phyloP scores from a whole-genome alignment of 2,888 invertebrate species.

The Euclidia mi region DNA sequence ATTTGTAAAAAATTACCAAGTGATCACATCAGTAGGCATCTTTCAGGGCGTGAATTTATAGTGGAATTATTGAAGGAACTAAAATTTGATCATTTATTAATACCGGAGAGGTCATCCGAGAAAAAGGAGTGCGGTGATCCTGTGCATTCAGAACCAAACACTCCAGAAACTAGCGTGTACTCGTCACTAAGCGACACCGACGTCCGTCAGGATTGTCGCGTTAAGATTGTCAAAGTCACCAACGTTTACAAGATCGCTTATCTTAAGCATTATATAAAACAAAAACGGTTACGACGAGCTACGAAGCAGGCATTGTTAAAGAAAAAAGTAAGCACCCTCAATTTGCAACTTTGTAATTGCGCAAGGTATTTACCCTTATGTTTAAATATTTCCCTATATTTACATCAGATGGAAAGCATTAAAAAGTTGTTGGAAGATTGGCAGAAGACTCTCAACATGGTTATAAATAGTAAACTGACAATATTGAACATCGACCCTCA shows the following conservation, averaged over 20 bases:
- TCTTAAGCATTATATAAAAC: slow-evolving; percentile 82
- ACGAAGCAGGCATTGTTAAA: slow-evolving; percentile 75
- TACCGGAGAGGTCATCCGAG: slow-evolving; percentile 57
- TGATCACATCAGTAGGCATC: slow-evolving; percentile 1
- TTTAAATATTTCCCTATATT: slow-evolving; percentile 4
- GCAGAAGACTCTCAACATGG: slow-evolving; percentile 80
- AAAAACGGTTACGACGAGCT: slow-evolving; percentile 76
- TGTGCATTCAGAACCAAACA: slow-evolving; percentile 51
- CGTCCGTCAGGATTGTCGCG: slow-evolving; percentile 71
- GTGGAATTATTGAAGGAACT: slow-evolving; percentile 74
- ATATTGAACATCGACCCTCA: slow-evolving; percentile 68
- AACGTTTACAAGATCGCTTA: slow-evolving; percentile 84
- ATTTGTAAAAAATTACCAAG: no score
- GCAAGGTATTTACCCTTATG: no score
- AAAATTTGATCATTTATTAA: slow-evolving; percentile 63
- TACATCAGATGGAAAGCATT: slow-evolving; percentile 77
- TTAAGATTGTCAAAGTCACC: slow-evolving; percentile 83
- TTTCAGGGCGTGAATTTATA: slow-evolving; percentile 74
- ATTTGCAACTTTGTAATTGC: no score
- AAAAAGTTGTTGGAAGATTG: slow-evolving; percentile 80
- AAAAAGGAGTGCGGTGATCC: slow-evolving; percentile 65
- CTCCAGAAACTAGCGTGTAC: slow-evolving; percentile 69
- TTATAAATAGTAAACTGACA: slow-evolving; percentile 73
- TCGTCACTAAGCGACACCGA: slow-evolving; percentile 71
- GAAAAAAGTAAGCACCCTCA: slow-evolving; percentile 72